Conservation (phyloP, 2,113 vertebrate genomes). For the Penelope pileata region DNA sequence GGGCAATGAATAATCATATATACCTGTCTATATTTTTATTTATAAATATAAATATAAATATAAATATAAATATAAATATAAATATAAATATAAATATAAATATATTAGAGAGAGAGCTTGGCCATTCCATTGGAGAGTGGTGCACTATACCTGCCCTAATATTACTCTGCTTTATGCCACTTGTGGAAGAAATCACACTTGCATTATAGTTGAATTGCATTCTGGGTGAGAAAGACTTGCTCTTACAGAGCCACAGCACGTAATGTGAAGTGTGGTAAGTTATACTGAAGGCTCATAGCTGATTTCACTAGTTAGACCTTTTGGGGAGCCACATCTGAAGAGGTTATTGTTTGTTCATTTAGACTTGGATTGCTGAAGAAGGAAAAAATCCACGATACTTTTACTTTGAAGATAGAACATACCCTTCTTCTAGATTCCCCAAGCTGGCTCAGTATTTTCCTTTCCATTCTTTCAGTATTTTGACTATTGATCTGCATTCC, state of each 20-base stretch:
- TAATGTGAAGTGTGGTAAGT: neutral
- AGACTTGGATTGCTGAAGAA: neutral
- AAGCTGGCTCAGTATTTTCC: neutral
- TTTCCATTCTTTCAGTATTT: neutral
- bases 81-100: no score
- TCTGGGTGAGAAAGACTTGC: neutral
- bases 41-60: no score
- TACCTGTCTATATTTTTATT: neutral
- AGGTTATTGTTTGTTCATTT: neutral
- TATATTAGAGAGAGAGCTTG: neutral
- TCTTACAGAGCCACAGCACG: neutral
- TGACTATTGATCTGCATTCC: neutral
- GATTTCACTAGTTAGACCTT: neutral
- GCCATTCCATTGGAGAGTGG: neutral
- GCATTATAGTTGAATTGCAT: neutral
- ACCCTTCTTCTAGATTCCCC: neutral
- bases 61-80: no score
- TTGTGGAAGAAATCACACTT: neutral
- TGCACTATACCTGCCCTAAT: neutral
- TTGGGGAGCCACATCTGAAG: neutral
- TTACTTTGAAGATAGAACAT: neutral
- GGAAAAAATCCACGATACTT: neutral
- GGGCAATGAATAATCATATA: neutral
- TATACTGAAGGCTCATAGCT: neutral
- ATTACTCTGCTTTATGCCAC: neutral